Percentiles rank a stretch among this genome's conserved stretches.
Conservation (phyloP, 2,888 invertebrate species). For the Lamellibrachia columna region DNA sequence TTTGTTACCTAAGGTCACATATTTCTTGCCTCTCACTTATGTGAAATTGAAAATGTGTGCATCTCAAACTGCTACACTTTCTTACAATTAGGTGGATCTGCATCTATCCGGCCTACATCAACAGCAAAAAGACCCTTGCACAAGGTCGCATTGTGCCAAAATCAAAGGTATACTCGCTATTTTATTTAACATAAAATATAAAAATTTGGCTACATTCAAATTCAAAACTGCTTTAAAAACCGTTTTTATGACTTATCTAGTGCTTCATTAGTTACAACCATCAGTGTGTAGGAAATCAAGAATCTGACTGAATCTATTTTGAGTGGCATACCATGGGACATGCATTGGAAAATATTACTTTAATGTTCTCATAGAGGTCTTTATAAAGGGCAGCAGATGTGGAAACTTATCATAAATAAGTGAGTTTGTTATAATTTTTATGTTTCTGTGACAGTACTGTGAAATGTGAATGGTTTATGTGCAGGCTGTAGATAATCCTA, state of each 20-base stretch:
- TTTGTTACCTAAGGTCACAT: too few relatives aligned
- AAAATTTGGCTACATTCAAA: not conserved
- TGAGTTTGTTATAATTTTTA: not conserved
- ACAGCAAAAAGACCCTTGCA: constrained; percentile 88
- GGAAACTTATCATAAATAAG: not conserved
- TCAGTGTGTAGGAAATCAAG: too few relatives aligned
- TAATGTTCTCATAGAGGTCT: too few relatives aligned
- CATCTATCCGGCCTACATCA: constrained; percentile 95
- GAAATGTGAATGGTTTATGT: not conserved
- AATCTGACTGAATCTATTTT: too few relatives aligned
- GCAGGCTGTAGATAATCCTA: constrained; percentile 86
- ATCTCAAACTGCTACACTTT: constrained; percentile 20
- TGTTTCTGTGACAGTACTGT: not conserved
- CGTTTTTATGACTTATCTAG: too few relatives aligned
- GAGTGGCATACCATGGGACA: too few relatives aligned
- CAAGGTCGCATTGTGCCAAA: constrained; percentile 88
- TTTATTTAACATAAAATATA: not conserved
- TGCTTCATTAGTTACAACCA: too few relatives aligned
- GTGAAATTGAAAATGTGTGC: not conserved
- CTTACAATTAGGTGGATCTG: constrained; percentile 85
- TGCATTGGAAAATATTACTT: too few relatives aligned
- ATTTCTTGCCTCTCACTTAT: too few relatives aligned
- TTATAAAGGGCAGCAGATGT: too few relatives aligned
- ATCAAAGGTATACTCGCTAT: constrained; percentile 68
- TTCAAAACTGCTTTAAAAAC: too few relatives aligned